These are phyloP conservation scores for Sphaerophoria rueppellii DNA, from an alignment of 2,888 invertebrate genomes.

Conservation along the genomic window DNA sequence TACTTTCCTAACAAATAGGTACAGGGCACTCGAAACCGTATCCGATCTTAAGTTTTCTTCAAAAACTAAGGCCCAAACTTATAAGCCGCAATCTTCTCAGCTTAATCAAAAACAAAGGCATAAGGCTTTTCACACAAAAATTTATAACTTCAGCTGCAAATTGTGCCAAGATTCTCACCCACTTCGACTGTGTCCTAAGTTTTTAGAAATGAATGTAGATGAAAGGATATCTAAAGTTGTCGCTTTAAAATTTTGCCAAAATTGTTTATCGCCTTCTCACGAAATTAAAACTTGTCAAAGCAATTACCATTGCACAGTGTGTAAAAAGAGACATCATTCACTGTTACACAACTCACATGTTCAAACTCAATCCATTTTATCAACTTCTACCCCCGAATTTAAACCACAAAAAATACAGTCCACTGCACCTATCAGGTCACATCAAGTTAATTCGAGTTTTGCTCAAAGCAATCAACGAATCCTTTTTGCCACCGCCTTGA, in stretches of 20 bases:
- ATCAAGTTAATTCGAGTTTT: no score
- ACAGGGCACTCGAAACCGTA: no score
- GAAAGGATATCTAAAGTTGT: no score
- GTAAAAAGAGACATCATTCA: not conserved
- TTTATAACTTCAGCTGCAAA: slow-evolving; percentile 9
- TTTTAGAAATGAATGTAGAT: no score
- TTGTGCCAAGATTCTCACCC: slow-evolving; percentile 6
- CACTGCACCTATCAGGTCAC: no score
- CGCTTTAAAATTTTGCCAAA: no score
- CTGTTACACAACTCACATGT: not conserved
- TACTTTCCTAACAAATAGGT: no score
- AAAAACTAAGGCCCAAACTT: not conserved
- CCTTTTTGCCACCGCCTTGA: not conserved
- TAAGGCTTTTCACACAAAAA: not conserved
- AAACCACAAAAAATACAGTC: no score
- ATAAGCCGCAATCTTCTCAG: not conserved
- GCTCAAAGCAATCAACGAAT: slow-evolving; percentile 1
- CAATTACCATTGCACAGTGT: slow-evolving; percentile 1
- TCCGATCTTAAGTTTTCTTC: no score
- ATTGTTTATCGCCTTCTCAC: not conserved
- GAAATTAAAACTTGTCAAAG: not conserved
- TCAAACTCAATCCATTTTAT: slow-evolving; percentile 1
- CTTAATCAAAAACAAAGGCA: no score
- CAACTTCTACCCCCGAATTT: no score
- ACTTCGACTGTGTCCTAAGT: not conserved